Conservation (phyloP, 2,888 invertebrate species). For the Tachina grossa region DNA sequence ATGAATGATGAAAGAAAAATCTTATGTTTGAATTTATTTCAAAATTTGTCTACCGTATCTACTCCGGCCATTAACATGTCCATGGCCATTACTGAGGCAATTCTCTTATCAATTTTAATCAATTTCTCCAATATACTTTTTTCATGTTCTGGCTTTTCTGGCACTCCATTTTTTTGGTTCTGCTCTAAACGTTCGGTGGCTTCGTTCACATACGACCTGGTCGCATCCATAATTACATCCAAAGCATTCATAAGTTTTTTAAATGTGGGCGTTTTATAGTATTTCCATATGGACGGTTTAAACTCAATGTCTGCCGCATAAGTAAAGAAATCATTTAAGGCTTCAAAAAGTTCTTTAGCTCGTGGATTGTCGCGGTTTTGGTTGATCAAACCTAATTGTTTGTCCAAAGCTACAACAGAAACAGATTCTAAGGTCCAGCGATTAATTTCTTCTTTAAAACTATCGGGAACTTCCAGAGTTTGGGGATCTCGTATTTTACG, state of each 20-base stretch:
- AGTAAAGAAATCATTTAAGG: slow-evolving; percentile 69
- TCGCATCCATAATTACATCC: slow-evolving; percentile 76
- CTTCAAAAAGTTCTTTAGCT: slow-evolving; percentile 72
- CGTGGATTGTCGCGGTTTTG: slow-evolving; percentile 67
- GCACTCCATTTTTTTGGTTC: slow-evolving; percentile 68
- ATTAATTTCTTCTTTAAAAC: slow-evolving; percentile 84
- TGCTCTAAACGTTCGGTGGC: slow-evolving; percentile 77
- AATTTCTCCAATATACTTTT: slow-evolving; percentile 87
- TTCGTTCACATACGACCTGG: slow-evolving; percentile 78
- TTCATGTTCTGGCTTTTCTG: slow-evolving; percentile 75
- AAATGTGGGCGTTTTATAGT: slow-evolving; percentile 74
- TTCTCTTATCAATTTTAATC: slow-evolving; percentile 85
- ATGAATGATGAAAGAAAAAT: background rate
- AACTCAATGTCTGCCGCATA: slow-evolving; percentile 74
- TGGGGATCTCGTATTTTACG: slow-evolving; percentile 76
- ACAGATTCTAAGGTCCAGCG: slow-evolving; percentile 86
- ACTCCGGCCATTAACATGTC: slow-evolving; percentile 89
- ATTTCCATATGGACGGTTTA: slow-evolving; percentile 76
- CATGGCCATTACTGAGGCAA: slow-evolving; percentile 87
- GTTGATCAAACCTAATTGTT: slow-evolving; percentile 77
- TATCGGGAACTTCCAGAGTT: slow-evolving; percentile 80
- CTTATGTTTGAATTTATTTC: background rate
- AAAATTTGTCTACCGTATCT: slow-evolving; percentile 85
- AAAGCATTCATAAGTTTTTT: slow-evolving; percentile 74
- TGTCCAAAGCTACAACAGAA: slow-evolving; percentile 82